Base-by-base conservation (phyloP, 2,113 vertebrate genomes). In the Nannospalax galili region DNA sequence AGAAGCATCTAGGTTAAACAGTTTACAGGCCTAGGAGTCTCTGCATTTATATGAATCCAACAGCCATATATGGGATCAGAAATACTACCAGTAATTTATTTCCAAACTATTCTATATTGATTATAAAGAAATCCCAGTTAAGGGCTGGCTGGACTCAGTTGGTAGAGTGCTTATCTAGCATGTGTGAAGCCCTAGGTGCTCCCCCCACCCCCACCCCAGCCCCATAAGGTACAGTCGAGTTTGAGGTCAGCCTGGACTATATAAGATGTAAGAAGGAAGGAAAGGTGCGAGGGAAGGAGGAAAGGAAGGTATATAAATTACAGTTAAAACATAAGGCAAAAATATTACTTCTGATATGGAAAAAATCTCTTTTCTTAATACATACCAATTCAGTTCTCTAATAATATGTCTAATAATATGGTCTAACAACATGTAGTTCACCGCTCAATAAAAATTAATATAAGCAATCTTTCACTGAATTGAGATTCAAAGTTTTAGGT, bases 31-130 rank as follows among this genome's bases (percentile, higher is more conserved):
- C 69, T 14, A 75, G 3, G 32, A 85, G 62, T 93, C 45, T 85
- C 60, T 84, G 90, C 72, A 91, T 88, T 92, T 90, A 15, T 92
- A 86, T 80, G 22, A 85, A 6, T 82, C 62, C 35, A 16, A 56
- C 5, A 97, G 70, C 17, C 64, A 95, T 52, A 80, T 26, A 84
- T 22, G 14, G 2, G n/a, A 65, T 14, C 16, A 93, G 82, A 86
- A 56, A 93, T 79, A 56, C 24, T n/a, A 95, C 32, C 42, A 92
- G 52, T 22, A 88, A 86, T 91, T 88, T 78, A 82, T 88, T 96
- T 90, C 56, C 16, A 87, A 85, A 91, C 19, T 79, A 81, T 42
- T 79, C 79, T 70, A 48, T 1, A 92, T 60, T 19, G 67, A 30
- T 75, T 30, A 84, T 72, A 88, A 94, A 72, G 28, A 93, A 67